phyloP scores from a whole-genome alignment of 1,140 invertebrate species.

The Gyrodactylus bullatarudis region DNA sequence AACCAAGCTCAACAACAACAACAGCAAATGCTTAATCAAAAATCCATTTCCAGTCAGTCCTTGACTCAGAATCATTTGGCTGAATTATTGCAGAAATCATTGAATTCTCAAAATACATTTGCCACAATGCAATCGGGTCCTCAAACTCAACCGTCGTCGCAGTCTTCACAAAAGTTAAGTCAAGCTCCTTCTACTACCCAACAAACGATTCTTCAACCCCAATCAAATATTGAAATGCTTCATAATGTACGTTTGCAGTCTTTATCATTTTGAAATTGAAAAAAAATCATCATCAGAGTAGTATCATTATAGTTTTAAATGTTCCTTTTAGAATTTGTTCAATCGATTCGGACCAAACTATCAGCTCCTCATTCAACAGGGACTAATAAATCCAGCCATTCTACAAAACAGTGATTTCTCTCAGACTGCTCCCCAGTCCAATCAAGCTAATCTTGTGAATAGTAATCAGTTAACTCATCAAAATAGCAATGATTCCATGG shows the following conservation, averaged over 20 bases:
- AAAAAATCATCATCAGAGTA: no score
- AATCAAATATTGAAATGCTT: background rate
- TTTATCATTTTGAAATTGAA: background rate
- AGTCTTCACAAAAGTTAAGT: no score
- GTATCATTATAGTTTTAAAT: no score
- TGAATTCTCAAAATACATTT: background rate
- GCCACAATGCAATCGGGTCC: no score
- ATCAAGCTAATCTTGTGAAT: no score
- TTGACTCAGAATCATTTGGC: background rate
- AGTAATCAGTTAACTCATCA: no score
- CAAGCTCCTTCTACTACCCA: background rate
- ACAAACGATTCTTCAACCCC: background rate
- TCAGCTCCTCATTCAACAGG: background rate
- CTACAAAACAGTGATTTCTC: no score
- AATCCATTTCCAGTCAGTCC: background rate
- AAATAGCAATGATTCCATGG: no score
- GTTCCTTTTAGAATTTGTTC: background rate
- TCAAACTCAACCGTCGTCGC: no score
- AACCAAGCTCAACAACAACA: background rate
- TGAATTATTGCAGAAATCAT: background rate
- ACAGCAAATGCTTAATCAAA: background rate
- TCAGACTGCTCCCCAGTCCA: no score
- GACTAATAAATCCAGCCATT: background rate
- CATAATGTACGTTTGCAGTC: background rate
- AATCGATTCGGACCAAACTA: background rate